These are phyloP conservation scores for Brachyalestes nurse DNA, from an alignment of 2,797 vertebrate species.

Conservation along the genomic window DNA sequence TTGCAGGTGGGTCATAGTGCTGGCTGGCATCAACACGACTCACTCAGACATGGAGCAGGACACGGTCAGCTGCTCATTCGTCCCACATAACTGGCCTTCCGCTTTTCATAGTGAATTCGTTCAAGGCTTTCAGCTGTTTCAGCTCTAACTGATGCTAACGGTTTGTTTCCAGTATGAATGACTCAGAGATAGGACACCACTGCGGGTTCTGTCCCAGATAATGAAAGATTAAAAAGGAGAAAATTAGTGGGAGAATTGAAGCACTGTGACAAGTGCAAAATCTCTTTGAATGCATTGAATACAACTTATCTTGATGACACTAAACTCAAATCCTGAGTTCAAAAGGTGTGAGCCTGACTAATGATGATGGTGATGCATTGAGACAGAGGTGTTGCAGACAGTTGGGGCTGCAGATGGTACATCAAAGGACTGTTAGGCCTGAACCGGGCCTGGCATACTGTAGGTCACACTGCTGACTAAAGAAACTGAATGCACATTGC, in stretches of 20 bases:
- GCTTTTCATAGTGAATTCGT: neutral
- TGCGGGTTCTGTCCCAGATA: neutral
- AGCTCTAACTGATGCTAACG: neutral
- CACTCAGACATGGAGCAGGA: neutral
- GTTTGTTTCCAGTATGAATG: constrained; percentile 11
- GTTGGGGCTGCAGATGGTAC: constrained; percentile 21
- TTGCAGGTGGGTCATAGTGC: neutral
- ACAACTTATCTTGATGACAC: neutral
- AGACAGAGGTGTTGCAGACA: constrained; percentile 42
- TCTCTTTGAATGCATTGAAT: neutral
- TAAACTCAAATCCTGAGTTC: constrained; percentile 25
- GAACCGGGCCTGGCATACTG: neutral
- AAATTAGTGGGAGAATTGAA: neutral
- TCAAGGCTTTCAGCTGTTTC: constrained; percentile 11
- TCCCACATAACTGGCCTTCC: constrained; percentile 1
- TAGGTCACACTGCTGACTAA: neutral
- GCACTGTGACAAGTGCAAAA: neutral
- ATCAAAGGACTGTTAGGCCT: constrained; percentile 24
- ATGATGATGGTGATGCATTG: constrained; percentile 47
- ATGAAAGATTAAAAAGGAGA: constrained; percentile 2
- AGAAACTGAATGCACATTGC: constrained; percentile 29
- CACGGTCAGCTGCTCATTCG: constrained; percentile 4
- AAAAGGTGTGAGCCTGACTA: constrained; percentile 38
- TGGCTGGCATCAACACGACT: neutral
- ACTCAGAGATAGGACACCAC: neutral